Evolutionary conservation across 2,113 vertebrate species (phyloP), one percentile per base, ranked within the genome.

Genomic region (Illadopsis cleaveri): DNA sequence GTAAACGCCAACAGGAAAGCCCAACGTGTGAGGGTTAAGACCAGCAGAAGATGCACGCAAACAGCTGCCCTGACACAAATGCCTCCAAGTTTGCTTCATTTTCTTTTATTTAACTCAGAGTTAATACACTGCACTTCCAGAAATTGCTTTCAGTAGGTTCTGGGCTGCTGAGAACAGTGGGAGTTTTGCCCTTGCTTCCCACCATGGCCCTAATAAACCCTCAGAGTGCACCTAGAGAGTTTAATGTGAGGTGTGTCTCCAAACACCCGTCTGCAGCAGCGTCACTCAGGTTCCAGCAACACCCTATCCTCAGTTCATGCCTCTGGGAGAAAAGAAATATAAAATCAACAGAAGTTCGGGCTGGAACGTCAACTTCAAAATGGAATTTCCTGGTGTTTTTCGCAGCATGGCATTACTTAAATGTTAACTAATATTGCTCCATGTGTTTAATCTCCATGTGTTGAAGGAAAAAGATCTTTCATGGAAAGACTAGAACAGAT

Each of bases 401-500:
- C 5, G 1, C 88, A 72, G 44, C 16, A 12, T 86, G 87, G 73
- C 82, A 37, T 94, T 89, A 91, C 89, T 75, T 31, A 90, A 89
- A 91, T 72, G 92, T 72, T 97, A 95, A 96, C 84, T 96, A 95
- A 96, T 90, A 92, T 93, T 89, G 82, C 76, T 81, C 76, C 1
- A 0, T 78, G 72, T 89, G 65, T 94, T 96, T 96, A 95, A 95
- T 96, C 90, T 93, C 85, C 80, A 68, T 35, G 82, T 93, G 92
- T 86, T 89, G 92, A 93, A 96, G 93, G 94, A 92, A 94, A 97
- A 96, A 94, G 96, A 93, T 96, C 85, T 96, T 93, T 93, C 88
- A 94, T 96, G 96, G 94, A 96, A 96, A 96, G 90, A 90, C 69
- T 95, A 94, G 57, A 93, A 82, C 90, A 96, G 93, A 96, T 97